phyloP scores from a whole-genome alignment of 2,113 vertebrate genomes.

The Hyperoodon ampullatus region DNA sequence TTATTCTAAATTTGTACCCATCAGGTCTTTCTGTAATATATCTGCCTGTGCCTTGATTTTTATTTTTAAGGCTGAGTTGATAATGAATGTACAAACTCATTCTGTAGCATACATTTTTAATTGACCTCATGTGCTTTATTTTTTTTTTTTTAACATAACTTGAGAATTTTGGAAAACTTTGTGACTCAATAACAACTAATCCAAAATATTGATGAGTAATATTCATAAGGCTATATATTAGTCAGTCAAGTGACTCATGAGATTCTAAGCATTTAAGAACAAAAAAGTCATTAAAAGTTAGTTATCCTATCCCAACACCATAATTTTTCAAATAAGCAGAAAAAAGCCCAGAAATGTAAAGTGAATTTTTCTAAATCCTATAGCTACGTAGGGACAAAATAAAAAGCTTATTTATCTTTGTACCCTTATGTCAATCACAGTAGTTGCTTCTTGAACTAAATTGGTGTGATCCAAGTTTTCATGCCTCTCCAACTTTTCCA shows the following conservation, averaged over 20 bases:
- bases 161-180: conserved; percentile 36
- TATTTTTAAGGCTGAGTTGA: not conserved
- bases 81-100: conserved; percentile 17
- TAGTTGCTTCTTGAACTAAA: not conserved
- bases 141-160: not conserved
- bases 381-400: not conserved
- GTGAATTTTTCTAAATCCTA: not conserved
- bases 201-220: conserved; percentile 48
- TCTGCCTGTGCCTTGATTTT: not conserved
- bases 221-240: conserved; percentile 31
- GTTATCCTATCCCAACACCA: not conserved
- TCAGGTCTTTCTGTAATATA: not conserved
- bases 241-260: conserved; percentile 61
- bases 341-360: not conserved
- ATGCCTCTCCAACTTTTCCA: not conserved
- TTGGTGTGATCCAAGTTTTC: not conserved
- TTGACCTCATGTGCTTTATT: not conserved
- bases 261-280: conserved; percentile 6
- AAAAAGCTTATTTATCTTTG: not conserved
- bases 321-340: conserved; percentile 38
- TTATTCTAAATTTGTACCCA: not conserved
- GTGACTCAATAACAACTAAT: conserved; percentile 14
- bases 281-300: conserved; percentile 21
- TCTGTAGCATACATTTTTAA: conserved; percentile 32
- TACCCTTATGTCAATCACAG: not conserved